Conservation (phyloP, 2,797 vertebrate genomes). For the Thaleichthys pacificus region DNA sequence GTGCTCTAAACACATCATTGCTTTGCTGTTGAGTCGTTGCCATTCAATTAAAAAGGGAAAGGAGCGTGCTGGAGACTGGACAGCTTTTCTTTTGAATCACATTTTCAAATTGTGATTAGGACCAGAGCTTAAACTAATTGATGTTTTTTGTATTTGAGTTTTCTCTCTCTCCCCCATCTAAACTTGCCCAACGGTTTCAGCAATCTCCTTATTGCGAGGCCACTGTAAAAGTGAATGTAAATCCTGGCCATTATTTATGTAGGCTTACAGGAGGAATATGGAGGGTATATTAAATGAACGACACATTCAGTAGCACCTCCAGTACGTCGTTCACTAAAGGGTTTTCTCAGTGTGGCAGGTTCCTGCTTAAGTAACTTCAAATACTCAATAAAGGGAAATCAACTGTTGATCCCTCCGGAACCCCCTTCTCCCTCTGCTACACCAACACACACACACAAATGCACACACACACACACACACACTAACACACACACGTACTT, state of each 20-base stretch:
- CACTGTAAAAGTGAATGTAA: not conserved
- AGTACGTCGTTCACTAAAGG: not conserved
- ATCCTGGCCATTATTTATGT: no score
- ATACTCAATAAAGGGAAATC: not conserved
- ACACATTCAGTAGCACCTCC: not conserved
- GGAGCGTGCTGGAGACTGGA: conserved; percentile 10
- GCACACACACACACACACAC: no score
- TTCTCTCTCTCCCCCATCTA: no score
- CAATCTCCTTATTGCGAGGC: conserved; percentile 34
- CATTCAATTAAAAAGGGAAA: conserved; percentile 30
- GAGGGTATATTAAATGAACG: not conserved
- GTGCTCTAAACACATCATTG: conserved; percentile 34
- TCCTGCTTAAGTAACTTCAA: not conserved
- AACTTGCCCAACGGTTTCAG: conserved; percentile 1
- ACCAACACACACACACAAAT: not conserved
- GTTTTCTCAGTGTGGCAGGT: not conserved
- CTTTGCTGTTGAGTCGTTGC: conserved; percentile 22
- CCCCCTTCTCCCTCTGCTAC: not conserved
- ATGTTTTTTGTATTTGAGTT: conserved; percentile 19
- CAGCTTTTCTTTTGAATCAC: conserved; percentile 29
- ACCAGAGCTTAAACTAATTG: conserved; percentile 43
- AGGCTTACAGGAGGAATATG: not conserved
- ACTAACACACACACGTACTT: not conserved
- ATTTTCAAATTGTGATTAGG: conserved; percentile 47
- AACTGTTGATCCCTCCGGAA: not conserved